Evolutionary conservation across 2,888 invertebrate species (phyloP).

Genomic region (Strigamia transsilvanica): DNA sequence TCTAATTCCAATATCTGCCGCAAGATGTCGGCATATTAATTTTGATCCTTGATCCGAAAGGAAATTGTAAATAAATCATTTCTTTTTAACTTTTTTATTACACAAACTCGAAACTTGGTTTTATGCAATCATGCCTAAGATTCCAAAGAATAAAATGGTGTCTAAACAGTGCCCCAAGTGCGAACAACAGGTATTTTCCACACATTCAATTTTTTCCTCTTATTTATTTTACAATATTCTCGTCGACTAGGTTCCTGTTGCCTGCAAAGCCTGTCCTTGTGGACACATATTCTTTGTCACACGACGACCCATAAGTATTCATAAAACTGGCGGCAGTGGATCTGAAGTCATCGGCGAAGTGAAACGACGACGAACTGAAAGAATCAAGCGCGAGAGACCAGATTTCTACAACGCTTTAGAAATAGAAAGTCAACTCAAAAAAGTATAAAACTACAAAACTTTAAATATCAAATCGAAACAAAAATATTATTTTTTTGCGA

Average conservation of each 20-base stretch:
- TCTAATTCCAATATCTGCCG: not conserved
- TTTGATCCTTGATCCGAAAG: not conserved
- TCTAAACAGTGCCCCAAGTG: conserved; percentile 56
- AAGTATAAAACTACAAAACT: conserved; percentile 64
- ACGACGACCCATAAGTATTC: conserved; percentile 65
- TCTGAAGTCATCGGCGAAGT: conserved; percentile 65
- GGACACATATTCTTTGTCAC: conserved; percentile 82
- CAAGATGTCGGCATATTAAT: not conserved
- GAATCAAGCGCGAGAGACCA: conserved; percentile 79
- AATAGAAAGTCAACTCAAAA: conserved; percentile 78
- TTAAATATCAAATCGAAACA: no score
- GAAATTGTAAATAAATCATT: not conserved
- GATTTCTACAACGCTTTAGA: conserved; percentile 84
- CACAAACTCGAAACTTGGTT: no score
- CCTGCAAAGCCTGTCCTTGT: conserved; percentile 83
- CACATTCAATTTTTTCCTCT: not conserved
- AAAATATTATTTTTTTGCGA: not conserved
- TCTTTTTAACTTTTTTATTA: not conserved
- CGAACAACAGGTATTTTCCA: conserved; percentile 55
- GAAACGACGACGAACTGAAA: conserved; percentile 73
- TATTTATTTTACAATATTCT: not conserved
- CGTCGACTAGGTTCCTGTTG: conserved; percentile 76
- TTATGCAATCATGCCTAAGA: conserved; percentile 28
- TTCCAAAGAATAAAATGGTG: conserved; percentile 54
- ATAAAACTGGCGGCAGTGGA: conserved; percentile 55